Percentiles rank a stretch among this genome's conserved stretches.
These are phyloP conservation scores for Haemorhous mexicanus DNA, from an alignment of 2,113 vertebrate species.

Conservation along the genomic window DNA sequence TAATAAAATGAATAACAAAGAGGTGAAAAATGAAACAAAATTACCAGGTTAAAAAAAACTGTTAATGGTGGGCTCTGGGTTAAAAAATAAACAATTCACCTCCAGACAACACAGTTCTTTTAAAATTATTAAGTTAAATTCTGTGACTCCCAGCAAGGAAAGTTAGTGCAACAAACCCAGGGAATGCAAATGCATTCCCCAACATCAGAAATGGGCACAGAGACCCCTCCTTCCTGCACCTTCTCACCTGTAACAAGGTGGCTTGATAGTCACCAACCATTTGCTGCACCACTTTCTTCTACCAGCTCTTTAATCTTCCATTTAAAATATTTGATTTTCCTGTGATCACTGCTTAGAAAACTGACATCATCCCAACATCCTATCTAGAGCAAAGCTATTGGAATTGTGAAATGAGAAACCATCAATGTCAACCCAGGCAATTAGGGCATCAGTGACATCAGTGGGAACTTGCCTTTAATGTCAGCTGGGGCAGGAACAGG, in stretches of 20 bases:
- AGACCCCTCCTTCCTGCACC: neutral
- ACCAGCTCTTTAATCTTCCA: neutral
- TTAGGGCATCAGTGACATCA: slow-evolving; percentile 25
- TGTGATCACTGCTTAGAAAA: neutral
- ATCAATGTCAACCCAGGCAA: slow-evolving; percentile 36
- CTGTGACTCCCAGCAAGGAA: neutral
- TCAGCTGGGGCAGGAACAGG: slow-evolving; percentile 12
- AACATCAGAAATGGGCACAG: neutral
- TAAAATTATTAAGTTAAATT: neutral
- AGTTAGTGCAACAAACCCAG: neutral
- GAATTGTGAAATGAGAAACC: slow-evolving; percentile 52
- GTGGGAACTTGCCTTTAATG: slow-evolving; percentile 6
- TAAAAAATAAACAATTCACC: slow-evolving; percentile 13
- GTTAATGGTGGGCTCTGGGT: neutral
- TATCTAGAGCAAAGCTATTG: slow-evolving; percentile 29
- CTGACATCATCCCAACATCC: neutral
- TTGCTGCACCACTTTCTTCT: neutral
- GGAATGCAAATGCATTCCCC: neutral
- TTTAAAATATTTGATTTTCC: slow-evolving; percentile 28
- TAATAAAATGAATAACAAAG: neutral
- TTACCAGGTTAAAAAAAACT: neutral
- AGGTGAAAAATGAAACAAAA: neutral
- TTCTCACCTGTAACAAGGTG: neutral
- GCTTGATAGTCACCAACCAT: neutral
- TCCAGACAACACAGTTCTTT: neutral